A percentile compares a stretch with the other conserved stretches of the same genome.
These are phyloP conservation scores for Autographa gamma DNA, from an alignment of 2,888 invertebrate species.

Conservation along the genomic window DNA sequence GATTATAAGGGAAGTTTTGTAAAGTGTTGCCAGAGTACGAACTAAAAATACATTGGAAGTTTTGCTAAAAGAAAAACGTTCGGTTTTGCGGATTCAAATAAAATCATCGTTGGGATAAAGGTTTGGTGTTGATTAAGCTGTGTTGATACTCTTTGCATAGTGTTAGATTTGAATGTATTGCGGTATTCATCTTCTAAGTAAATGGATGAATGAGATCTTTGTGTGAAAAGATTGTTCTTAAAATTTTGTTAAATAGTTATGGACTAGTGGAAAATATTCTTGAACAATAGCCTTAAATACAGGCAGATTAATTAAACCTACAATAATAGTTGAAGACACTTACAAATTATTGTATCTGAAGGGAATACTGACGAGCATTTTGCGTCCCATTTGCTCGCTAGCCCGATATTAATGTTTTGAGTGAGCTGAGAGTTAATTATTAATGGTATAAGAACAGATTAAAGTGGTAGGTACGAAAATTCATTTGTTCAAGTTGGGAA, in stretches of 20 bases:
- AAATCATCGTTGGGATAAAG: slow-evolving; percentile 11
- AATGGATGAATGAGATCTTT: too few relatives aligned
- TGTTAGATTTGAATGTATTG: not conserved
- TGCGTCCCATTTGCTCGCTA: slow-evolving; percentile 16
- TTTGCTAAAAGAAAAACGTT: slow-evolving; percentile 11
- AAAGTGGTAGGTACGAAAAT: slow-evolving; percentile 40
- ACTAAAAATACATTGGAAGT: slow-evolving; percentile 47
- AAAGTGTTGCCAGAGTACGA: slow-evolving; percentile 14
- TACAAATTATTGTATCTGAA: slow-evolving; percentile 54
- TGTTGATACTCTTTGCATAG: not conserved
- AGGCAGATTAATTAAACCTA: slow-evolving; percentile 50
- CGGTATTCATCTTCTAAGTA: too few relatives aligned
- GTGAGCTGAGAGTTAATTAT: slow-evolving; percentile 47
- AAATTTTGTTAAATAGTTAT: too few relatives aligned
- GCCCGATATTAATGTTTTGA: slow-evolving; percentile 37
- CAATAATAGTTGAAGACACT: slow-evolving; percentile 47
- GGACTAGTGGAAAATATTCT: too few relatives aligned
- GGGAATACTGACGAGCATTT: slow-evolving; percentile 31
- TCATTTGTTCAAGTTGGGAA: slow-evolving; percentile 44
- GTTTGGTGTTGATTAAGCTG: not conserved
- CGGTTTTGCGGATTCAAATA: slow-evolving; percentile 36
- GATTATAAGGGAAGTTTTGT: slow-evolving; percentile 53
- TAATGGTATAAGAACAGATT: slow-evolving; percentile 51
- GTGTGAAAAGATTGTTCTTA: too few relatives aligned
- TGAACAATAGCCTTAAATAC: slow-evolving; percentile 3